A percentile compares a stretch with the other conserved stretches of the same genome.
These are phyloP conservation scores for Synanthedon andrenaeformis DNA, from an alignment of 2,888 invertebrate species.

Conservation along the genomic window DNA sequence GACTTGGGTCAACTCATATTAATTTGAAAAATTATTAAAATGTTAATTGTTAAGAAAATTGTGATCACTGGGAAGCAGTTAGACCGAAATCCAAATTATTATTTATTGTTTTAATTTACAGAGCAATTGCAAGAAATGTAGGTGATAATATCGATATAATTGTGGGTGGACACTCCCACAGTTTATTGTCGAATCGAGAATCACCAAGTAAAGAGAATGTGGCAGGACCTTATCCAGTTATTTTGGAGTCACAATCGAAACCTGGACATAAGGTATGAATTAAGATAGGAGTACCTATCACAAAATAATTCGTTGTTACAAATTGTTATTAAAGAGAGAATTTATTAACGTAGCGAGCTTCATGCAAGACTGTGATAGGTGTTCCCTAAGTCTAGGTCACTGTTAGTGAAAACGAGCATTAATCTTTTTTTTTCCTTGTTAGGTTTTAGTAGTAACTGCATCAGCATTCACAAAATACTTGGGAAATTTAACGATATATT, in stretches of 20 bases:
- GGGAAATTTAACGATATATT: conserved; percentile 79
- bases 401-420: too few species aligned
- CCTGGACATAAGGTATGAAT: conserved; percentile 40
- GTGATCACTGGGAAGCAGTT: too few species aligned
- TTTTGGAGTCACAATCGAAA: conserved; percentile 31
- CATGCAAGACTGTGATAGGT: too few species aligned
- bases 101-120: conserved; percentile 14
- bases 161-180: conserved; percentile 86
- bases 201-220: conserved; percentile 68
- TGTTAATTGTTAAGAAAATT: too few species aligned
- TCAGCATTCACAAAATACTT: conserved; percentile 80
- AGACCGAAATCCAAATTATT: too few species aligned
- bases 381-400: too few species aligned
- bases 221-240: conserved; percentile 77
- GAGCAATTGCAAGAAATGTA: conserved; percentile 73
- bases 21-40: too few species aligned
- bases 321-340: background rate
- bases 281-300: background rate
- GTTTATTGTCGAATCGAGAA: conserved; percentile 76
- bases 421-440: conserved; percentile 6
- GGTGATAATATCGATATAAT: conserved; percentile 81
- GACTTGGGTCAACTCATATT: too few species aligned
- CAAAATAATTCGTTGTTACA: background rate
- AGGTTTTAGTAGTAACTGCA: conserved; percentile 78
- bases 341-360: background rate